Percentiles rank a stretch among this genome's conserved stretches.
phyloP scores from a whole-genome alignment of 2,888 invertebrate species.

The Colletes collaris region DNA sequence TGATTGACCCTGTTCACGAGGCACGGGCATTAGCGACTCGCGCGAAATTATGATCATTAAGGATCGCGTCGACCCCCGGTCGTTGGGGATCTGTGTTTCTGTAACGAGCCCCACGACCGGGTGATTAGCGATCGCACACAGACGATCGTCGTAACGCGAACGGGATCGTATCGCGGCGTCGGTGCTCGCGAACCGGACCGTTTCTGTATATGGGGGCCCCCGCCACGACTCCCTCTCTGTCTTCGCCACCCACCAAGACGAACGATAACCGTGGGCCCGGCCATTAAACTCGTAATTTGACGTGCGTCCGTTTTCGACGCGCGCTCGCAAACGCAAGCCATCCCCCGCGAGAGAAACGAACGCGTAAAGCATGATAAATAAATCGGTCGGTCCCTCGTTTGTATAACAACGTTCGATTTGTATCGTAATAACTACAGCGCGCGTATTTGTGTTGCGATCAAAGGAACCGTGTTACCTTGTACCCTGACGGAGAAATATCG shows the following conservation, averaged over 20 bases:
- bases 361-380: slow-evolving; percentile 49
- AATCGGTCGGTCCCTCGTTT: slow-evolving; percentile 46
- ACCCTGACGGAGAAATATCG: slow-evolving; percentile 57
- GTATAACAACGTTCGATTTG: slow-evolving; percentile 58
- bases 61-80: slow-evolving; percentile 3
- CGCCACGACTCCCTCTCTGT: slow-evolving; percentile 32
- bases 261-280: slow-evolving; percentile 26
- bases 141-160: slow-evolving; percentile 16
- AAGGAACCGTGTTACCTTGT: slow-evolving; percentile 58
- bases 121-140: slow-evolving; percentile 49
- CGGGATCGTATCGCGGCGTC: slow-evolving; percentile 44
- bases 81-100: slow-evolving; percentile 45
- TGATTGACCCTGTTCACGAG: slow-evolving; percentile 21
- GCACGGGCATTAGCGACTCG: slow-evolving; percentile 24
- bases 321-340: background rate
- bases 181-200: slow-evolving; percentile 19
- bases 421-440: slow-evolving; percentile 55
- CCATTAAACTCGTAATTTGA: slow-evolving; percentile 53
- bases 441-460: slow-evolving; percentile 56
- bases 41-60: slow-evolving; percentile 42
- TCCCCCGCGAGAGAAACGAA: background rate
- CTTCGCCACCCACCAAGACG: slow-evolving; percentile 57
- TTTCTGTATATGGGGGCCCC: slow-evolving; percentile 47
- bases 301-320: slow-evolving; percentile 46
- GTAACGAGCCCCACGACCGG: slow-evolving; percentile 45